Evolutionary conservation across 2,113 vertebrate genomes (phyloP), one percentile per base, ranked within the genome.

Genomic region (Scatophagus argus): DNA sequence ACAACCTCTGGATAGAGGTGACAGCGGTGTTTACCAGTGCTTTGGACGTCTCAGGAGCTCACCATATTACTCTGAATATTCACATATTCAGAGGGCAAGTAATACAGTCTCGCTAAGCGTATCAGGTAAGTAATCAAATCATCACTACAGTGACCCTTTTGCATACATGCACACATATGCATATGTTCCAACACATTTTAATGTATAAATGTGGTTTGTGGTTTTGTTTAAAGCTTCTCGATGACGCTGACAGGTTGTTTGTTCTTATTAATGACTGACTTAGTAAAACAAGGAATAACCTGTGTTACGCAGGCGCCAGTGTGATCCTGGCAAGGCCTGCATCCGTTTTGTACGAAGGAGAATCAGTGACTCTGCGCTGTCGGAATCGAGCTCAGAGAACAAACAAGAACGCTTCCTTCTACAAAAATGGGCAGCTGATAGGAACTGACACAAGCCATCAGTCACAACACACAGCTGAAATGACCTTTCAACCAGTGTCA

Each of bases 301-400:
- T 68, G 17, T 65, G 44, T 55, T 19, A 23, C 16, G 21, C 14
- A 70, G 67, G 19, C 3, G 25, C 3, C 11, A 6, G 34, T 5
- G 51, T 47, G n/a, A 74, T 55, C 38, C 60, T 64, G 46, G 25
- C 46, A 47, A 36, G 2, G 38, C 62, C 62, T 38, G 43, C 52
- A 5, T 29, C n/a, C 23, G 7, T 34, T 29, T 8, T 58, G 62
- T 67, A 49, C 12, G 31, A 66, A 39, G 74, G 62, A 23, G 74
- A 76, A 38, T 36, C 61, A 21, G 59, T 74, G 49, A 32, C 67
- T 32, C 52, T 70, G 27, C 39, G 29, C 52, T 70, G 52, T 34
- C 4, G 54, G 4, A 19, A 34, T 44, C 67, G 54, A 1, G 7
- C 9, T 17, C 39, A 16, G 25, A n/a, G 1, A 23, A 21, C 31